Evolutionary conservation across 2,797 vertebrate species (phyloP).

Genomic region (Peromyscus nudipes): DNA sequence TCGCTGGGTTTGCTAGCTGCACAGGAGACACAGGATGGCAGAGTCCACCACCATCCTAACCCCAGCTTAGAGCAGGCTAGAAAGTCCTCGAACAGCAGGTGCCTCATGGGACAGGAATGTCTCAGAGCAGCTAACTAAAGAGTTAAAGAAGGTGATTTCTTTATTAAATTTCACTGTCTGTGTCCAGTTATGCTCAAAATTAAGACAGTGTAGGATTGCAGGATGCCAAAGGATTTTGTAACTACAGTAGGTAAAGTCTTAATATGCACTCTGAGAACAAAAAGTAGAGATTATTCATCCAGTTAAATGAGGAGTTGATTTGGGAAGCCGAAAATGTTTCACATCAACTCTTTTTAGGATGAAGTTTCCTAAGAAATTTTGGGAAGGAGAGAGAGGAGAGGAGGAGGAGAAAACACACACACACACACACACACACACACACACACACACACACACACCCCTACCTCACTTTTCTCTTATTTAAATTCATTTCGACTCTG

Average conservation of each 20-base stretch:
- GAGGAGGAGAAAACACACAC: neutral
- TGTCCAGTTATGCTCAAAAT: constrained; percentile 16
- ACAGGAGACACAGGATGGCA: neutral
- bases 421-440: too few relatives aligned
- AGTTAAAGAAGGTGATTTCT: neutral
- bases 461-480: neutral
- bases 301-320: constrained; percentile 26
- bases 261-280: neutral
- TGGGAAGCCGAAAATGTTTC: constrained; percentile 16
- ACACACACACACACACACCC: neutral
- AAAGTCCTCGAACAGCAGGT: neutral
- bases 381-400: neutral
- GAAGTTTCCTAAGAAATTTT: neutral
- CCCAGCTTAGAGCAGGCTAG: neutral
- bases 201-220: neutral
- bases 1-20: neutral
- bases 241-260: neutral
- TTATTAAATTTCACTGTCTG: neutral
- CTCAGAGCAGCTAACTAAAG: neutral
- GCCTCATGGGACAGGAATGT: neutral
- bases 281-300: constrained; percentile 7
- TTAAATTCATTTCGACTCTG: constrained; percentile 42
- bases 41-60: neutral
- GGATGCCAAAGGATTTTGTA: constrained; percentile 14
- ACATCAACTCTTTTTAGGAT: neutral